Conservation (phyloP, 2,113 vertebrate species). For the Tetrao urogallus region DNA sequence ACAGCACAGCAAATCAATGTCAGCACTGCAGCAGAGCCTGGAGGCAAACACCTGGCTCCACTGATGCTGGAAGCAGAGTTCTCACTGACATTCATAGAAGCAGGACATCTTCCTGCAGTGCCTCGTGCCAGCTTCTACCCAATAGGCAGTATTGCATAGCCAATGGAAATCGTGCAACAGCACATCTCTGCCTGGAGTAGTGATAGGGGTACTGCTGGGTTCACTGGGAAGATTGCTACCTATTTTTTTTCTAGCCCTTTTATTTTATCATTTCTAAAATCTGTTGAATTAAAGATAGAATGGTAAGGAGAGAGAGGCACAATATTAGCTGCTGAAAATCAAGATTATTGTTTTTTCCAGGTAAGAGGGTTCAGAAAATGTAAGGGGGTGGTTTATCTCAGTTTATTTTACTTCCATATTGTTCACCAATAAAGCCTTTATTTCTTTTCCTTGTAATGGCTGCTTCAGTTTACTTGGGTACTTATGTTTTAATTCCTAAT, state of each 20-base stretch:
- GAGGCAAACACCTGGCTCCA: slow-evolving; percentile 45
- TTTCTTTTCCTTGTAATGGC: background rate
- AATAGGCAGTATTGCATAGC: background rate
- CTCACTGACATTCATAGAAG: background rate
- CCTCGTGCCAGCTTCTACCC: background rate
- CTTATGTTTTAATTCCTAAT: background rate
- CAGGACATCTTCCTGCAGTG: background rate
- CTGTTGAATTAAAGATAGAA: background rate
- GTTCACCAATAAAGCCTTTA: background rate
- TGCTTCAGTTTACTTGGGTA: background rate
- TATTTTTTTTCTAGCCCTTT: background rate
- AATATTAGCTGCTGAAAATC: background rate
- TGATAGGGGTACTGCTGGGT: background rate
- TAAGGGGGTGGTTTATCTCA: background rate
- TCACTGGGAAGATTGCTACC: background rate
- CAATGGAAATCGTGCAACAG: background rate
- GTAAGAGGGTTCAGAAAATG: background rate
- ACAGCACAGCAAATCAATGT: background rate
- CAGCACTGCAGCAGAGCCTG: slow-evolving; percentile 6
- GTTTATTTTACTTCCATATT: background rate
- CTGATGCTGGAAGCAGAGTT: background rate
- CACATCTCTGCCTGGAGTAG: background rate
- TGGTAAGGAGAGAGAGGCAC: background rate
- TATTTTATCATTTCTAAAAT: background rate
- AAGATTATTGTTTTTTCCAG: background rate